Conservation (phyloP, 2,113 vertebrate species). For the Centropus unirufus region DNA sequence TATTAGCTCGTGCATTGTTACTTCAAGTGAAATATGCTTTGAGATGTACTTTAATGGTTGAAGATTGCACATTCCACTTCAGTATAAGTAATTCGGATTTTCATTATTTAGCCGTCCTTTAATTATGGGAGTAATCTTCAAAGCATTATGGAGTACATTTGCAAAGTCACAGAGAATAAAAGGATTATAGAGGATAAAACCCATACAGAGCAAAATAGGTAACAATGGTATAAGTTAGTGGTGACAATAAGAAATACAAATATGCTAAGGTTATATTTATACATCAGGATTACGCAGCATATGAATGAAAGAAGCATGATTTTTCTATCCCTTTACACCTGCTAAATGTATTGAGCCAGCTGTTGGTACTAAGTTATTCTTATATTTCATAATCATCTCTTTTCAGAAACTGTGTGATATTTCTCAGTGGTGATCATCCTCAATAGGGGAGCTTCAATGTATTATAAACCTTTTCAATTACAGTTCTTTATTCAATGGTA, state of each 20-base stretch:
- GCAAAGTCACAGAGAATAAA: neutral
- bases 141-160: neutral
- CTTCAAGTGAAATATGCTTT: neutral
- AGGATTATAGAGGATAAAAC: conserved; percentile 12
- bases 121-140: conserved; percentile 43
- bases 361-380: neutral
- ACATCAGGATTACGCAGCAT: neutral
- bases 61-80: neutral
- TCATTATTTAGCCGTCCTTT: conserved; percentile 23
- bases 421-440: neutral
- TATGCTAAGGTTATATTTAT: neutral
- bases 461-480: neutral
- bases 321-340: neutral
- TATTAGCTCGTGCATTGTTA: neutral
- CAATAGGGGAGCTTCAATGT: neutral
- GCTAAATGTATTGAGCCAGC: neutral
- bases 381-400: neutral
- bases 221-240: neutral
- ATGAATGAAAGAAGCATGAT: neutral
- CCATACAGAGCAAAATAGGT: neutral
- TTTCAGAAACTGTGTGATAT: neutral
- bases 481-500: neutral
- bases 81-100: neutral
- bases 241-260: neutral
- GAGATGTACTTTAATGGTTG: neutral